These are phyloP conservation scores for Apotomis betuletana DNA, from an alignment of 2,888 invertebrate genomes.

Conservation along the genomic window DNA sequence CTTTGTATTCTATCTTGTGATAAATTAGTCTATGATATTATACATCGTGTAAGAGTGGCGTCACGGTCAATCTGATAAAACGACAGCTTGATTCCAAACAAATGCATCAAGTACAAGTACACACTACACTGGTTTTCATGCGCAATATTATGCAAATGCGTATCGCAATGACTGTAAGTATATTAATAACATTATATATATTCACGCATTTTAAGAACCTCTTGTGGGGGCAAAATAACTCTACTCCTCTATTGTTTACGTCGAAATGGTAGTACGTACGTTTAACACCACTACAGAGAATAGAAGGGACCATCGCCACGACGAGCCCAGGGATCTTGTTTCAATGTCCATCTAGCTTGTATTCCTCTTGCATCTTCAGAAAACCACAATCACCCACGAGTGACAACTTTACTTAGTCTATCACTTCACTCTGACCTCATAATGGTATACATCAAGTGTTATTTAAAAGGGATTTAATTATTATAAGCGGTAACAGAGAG, in stretches of 20 bases:
- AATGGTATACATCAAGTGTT: background rate
- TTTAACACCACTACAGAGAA: slow-evolving; percentile 70
- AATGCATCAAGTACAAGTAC: slow-evolving; percentile 7
- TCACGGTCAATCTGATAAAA: slow-evolving; percentile 26
- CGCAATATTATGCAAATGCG: background rate
- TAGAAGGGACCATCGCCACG: slow-evolving; percentile 76
- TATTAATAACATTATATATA: background rate
- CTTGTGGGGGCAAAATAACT: background rate
- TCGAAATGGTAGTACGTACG: slow-evolving; percentile 59
- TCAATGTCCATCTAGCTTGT: slow-evolving; percentile 72
- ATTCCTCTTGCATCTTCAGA: slow-evolving; percentile 56
- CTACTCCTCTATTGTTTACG: background rate
- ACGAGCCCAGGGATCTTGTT: slow-evolving; percentile 57
- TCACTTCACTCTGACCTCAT: slow-evolving; percentile 34
- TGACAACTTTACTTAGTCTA: background rate
- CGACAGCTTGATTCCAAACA: slow-evolving; percentile 19
- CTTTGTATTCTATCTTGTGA: slow-evolving; percentile 16
- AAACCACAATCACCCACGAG: slow-evolving; percentile 1
- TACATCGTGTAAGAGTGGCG: slow-evolving; percentile 11
- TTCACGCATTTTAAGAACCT: background rate
- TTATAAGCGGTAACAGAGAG: slow-evolving; percentile 56
- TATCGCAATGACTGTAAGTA: background rate
- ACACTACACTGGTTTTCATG: background rate
- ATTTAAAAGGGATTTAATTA: slow-evolving; percentile 26
- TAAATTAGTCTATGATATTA: slow-evolving; percentile 6